These are phyloP conservation scores for Bunonema sp. DNA, from an alignment of 2,888 invertebrate species.

Conservation along the genomic window DNA sequence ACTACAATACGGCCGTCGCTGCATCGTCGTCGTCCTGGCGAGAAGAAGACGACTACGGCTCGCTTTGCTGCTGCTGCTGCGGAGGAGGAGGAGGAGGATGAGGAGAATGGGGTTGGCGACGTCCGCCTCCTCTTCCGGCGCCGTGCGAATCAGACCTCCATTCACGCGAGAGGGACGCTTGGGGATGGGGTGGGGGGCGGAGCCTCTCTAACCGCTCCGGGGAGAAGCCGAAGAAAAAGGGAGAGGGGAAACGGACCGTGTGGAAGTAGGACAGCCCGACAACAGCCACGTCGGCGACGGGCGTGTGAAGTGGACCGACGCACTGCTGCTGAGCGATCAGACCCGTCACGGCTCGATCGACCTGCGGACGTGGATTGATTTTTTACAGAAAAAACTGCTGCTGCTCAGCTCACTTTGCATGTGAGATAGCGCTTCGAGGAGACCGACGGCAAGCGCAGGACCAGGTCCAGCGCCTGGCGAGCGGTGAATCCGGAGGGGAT, in stretches of 20 bases:
- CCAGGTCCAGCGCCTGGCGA: slow-evolving; percentile 60
- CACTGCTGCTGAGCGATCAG: slow-evolving; percentile 92
- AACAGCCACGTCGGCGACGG: slow-evolving; percentile 80
- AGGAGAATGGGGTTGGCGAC: too few species aligned
- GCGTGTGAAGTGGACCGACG: slow-evolving; percentile 87
- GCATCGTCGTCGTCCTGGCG: too few species aligned
- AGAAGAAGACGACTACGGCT: too few species aligned
- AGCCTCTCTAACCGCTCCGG: too few species aligned
- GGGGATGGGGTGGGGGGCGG: too few species aligned
- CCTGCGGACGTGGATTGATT: slow-evolving; percentile 17
- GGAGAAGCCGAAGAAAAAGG: not conserved
- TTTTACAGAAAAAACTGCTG: not conserved
- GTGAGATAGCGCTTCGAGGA: slow-evolving; percentile 64
- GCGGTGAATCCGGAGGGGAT: slow-evolving; percentile 56
- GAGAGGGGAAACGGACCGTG: slow-evolving; percentile 9
- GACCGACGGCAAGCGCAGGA: slow-evolving; percentile 70
- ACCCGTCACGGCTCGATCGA: slow-evolving; percentile 71
- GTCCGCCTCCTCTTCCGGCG: too few species aligned
- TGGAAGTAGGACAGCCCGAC: slow-evolving; percentile 67
- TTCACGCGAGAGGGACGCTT: too few species aligned
- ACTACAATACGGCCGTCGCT: too few species aligned
- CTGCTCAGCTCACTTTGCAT: slow-evolving; percentile 26
- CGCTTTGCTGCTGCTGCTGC: not conserved
- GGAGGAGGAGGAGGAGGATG: not conserved
- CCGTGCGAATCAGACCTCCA: too few species aligned